Conservation (phyloP, 2,888 invertebrate genomes). For the Synergus japonicus region DNA sequence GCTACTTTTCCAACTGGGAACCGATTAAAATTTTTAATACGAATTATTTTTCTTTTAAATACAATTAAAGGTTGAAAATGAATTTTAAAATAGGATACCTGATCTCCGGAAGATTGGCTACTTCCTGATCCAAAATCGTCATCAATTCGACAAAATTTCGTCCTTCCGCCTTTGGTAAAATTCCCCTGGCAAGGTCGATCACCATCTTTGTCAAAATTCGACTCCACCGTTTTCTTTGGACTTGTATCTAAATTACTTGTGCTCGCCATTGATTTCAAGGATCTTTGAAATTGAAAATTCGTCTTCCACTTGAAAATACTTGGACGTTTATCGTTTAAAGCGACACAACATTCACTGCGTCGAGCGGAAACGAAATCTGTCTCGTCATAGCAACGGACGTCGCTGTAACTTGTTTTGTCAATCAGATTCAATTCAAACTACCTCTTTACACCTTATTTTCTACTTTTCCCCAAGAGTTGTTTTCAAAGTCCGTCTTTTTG, state of each 20-base stretch:
- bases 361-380: conserved; percentile 15
- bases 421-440: conserved; percentile 19
- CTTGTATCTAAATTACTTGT: background rate
- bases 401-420: conserved; percentile 30
- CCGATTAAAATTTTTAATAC: too few relatives aligned
- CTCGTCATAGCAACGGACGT: conserved; percentile 37
- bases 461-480: too few relatives aligned
- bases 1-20: too few relatives aligned
- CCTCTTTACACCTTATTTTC: background rate
- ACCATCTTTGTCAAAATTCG: background rate
- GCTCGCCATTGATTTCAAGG: conserved; percentile 1
- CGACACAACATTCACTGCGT: background rate
- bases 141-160: background rate
- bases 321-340: background rate
- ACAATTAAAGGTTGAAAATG: background rate
- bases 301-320: background rate
- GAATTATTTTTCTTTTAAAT: background rate
- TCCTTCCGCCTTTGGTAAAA: background rate
- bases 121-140: background rate
- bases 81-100: background rate
- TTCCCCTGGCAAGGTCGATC: background rate
- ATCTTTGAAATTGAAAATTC: background rate
- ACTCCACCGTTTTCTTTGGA: background rate
- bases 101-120: conserved; percentile 5
- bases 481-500: background rate